These are phyloP conservation scores for Gallirallus australis DNA, from an alignment of 2,797 vertebrate species.

Conservation along the genomic window DNA sequence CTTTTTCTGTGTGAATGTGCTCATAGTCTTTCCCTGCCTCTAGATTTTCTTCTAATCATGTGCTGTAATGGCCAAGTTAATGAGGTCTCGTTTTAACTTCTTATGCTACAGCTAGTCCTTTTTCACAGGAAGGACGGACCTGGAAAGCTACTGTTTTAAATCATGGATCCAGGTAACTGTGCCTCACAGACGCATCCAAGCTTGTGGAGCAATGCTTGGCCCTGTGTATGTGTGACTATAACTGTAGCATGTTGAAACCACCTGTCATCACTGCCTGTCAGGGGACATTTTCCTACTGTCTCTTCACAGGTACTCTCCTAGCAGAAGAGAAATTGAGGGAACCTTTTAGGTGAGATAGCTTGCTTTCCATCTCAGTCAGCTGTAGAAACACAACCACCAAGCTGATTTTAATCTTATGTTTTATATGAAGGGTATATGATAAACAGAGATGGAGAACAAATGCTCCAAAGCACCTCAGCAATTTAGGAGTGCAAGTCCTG, in stretches of 20 bases:
- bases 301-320: neutral
- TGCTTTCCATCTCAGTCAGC: neutral
- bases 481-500: neutral
- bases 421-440: neutral
- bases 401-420: neutral
- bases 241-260: neutral
- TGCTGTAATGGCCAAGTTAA: neutral
- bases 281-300: neutral
- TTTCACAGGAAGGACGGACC: neutral
- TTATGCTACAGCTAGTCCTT: neutral
- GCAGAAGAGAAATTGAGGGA: neutral
- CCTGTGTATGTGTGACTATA: fast-evolving
- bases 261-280: neutral
- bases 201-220: neutral
- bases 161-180: neutral
- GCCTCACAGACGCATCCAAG: neutral
- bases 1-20: neutral
- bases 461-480: neutral
- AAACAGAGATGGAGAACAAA: neutral
- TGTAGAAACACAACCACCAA: neutral
- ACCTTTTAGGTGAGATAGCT: neutral
- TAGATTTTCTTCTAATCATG: neutral
- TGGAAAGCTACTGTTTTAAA: neutral
- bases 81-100: neutral
- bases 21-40: neutral